These are phyloP conservation scores for Pelochelys cantorii DNA, from an alignment of 2,797 vertebrate species.

Conservation along the genomic window DNA sequence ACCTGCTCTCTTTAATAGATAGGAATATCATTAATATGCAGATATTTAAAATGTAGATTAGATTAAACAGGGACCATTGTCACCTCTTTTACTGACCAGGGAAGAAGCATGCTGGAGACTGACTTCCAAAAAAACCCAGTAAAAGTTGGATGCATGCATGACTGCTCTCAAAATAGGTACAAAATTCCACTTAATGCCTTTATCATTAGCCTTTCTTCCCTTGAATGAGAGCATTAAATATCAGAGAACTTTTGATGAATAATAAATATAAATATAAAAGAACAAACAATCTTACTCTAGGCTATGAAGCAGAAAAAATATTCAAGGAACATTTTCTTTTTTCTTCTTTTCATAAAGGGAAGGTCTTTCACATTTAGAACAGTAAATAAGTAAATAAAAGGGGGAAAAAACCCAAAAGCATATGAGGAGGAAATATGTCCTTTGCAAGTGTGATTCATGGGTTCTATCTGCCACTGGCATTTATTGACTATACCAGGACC, in stretches of 20 bases:
- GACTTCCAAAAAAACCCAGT: background rate
- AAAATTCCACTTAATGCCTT: slow-evolving; percentile 51
- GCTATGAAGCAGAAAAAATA: slow-evolving; percentile 47
- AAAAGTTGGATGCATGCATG: slow-evolving; percentile 12
- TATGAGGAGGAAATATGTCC: background rate
- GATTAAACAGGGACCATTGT: background rate
- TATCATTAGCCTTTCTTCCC: slow-evolving; percentile 48
- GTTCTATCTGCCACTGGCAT: background rate
- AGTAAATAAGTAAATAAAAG: slow-evolving; percentile 57
- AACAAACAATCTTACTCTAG: slow-evolving; percentile 63
- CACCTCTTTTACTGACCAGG: background rate
- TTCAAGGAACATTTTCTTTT: slow-evolving; percentile 25
- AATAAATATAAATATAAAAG: slow-evolving; percentile 72
- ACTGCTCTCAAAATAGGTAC: slow-evolving; percentile 17
- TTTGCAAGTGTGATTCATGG: accelerated
- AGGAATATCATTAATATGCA: background rate
- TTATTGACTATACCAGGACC: background rate
- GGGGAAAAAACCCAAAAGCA: slow-evolving; percentile 32
- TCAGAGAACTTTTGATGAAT: slow-evolving; percentile 71
- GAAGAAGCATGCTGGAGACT: background rate
- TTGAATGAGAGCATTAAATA: slow-evolving; percentile 67
- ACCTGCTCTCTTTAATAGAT: background rate
- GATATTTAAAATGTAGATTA: background rate
- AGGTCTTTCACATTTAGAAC: slow-evolving; percentile 40
- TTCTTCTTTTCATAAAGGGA: slow-evolving; percentile 42